These are phyloP conservation scores for Embiotoca jacksoni DNA, from an alignment of 2,113 vertebrate genomes.

Conservation along the genomic window DNA sequence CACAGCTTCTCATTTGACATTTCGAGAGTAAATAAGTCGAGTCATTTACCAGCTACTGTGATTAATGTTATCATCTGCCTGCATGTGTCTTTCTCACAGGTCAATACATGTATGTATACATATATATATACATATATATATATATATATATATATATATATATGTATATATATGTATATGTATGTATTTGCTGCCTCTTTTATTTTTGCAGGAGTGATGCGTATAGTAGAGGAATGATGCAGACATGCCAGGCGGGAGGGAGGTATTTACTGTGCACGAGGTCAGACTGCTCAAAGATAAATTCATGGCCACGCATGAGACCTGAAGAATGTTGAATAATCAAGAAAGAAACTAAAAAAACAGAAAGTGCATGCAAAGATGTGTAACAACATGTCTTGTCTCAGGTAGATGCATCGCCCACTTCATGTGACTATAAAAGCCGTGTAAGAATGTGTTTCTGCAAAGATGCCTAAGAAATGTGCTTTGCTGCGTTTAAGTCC, in stretches of 20 bases:
- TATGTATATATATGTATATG: no score
- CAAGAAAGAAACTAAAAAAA: no score
- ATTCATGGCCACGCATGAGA: background rate
- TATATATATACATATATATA: background rate
- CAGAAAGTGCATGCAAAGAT: no score
- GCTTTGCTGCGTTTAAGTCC: no score
- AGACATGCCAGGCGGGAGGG: background rate
- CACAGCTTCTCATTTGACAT: constrained; percentile 63
- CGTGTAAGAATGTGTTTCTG: no score
- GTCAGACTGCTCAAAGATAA: background rate
- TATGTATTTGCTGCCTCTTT: background rate
- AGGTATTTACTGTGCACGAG: background rate
- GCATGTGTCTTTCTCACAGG: constrained; percentile 49
- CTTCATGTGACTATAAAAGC: no score
- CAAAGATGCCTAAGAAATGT: no score
- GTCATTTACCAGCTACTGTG: constrained; percentile 69
- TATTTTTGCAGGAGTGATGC: background rate
- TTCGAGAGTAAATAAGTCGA: constrained; percentile 61
- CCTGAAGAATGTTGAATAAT: no score
- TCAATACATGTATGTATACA: background rate
- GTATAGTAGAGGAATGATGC: background rate
- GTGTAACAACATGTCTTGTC: no score
- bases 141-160: no score
- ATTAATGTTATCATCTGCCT: constrained; percentile 52
- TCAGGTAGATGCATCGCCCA: no score